Percentiles rank a stretch among this genome's conserved stretches.
phyloP scores from a whole-genome alignment of 1,140 invertebrate species.

The Triops cancriformis region DNA sequence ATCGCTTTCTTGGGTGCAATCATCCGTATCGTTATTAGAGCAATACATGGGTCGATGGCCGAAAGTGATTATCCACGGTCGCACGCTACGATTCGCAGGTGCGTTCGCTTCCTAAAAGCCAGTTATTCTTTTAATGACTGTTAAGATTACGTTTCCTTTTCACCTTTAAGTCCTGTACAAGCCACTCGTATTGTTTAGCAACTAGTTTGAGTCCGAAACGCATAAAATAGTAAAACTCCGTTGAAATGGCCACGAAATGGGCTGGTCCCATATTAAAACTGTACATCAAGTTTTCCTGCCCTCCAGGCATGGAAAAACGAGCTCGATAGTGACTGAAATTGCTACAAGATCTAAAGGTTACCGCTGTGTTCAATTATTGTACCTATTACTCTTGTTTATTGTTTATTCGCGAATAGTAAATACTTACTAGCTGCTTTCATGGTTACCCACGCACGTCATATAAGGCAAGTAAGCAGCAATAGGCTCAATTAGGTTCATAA shows the following conservation, averaged over 20 bases:
- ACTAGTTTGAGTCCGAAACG: conserved; percentile 77
- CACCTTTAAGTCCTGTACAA: conserved; percentile 66
- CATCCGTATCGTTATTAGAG: conserved; percentile 73
- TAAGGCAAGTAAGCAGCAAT: conserved; percentile 81
- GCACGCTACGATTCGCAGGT: conserved; percentile 50
- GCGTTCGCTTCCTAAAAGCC: conserved; percentile 42
- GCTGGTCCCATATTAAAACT: conserved; percentile 86
- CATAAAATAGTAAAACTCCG: conserved; percentile 90
- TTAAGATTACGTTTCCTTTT: conserved; percentile 29
- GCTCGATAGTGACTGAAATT: conserved; percentile 79
- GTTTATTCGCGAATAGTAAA: not conserved
- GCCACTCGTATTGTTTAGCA: conserved; percentile 80
- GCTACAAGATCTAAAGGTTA: no score
- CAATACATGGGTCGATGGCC: conserved; percentile 98
- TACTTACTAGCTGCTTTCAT: conserved; percentile 71
- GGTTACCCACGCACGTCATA: conserved; percentile 86
- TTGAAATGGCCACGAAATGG: conserved; percentile 84
- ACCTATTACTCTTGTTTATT: not conserved
- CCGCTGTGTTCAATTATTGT: conserved; percentile 22
- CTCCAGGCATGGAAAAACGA: conserved; percentile 80
- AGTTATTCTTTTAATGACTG: not conserved
- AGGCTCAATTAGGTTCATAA: conserved; percentile 80
- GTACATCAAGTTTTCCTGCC: conserved; percentile 67
- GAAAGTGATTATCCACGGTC: conserved; percentile 88
- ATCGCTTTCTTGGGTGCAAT: conserved; percentile 71